phyloP scores from a whole-genome alignment of 2,888 invertebrate genomes.

The Strigamia maritima region DNA sequence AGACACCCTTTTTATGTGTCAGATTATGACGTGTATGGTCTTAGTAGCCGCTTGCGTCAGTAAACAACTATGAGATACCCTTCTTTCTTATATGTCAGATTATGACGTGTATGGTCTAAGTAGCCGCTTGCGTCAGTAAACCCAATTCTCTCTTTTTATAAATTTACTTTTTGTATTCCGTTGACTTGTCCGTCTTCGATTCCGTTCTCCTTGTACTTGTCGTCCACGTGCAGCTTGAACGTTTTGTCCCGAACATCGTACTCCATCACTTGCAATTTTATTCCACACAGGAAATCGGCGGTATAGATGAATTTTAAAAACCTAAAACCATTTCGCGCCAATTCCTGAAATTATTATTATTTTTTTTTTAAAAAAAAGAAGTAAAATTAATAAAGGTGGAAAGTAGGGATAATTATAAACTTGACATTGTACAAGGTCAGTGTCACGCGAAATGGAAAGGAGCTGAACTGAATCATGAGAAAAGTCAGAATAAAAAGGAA shows the following conservation, averaged over 20 bases:
- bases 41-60: too few relatives aligned
- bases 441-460: not conserved
- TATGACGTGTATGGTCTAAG: too few relatives aligned
- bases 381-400: not conserved
- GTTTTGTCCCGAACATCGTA: conserved; percentile 55
- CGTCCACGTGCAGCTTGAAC: conserved; percentile 67
- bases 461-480: conserved; percentile 14
- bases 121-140: too few relatives aligned
- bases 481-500: conserved; percentile 16
- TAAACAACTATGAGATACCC: too few relatives aligned
- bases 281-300: conserved; percentile 77
- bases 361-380: conserved; percentile 19
- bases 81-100: too few relatives aligned
- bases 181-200: not conserved
- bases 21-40: too few relatives aligned
- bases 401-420: not conserved
- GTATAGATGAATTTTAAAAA: conserved; percentile 68
- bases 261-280: conserved; percentile 79
- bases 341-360: conserved; percentile 58
- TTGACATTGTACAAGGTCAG: conserved; percentile 16
- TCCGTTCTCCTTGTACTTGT: not conserved
- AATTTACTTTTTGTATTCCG: not conserved
- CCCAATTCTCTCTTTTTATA: too few relatives aligned
- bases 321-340: conserved; percentile 69
- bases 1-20: too few relatives aligned